Conservation (phyloP, 1,140 invertebrate species). For the Chlorops oryzae region DNA sequence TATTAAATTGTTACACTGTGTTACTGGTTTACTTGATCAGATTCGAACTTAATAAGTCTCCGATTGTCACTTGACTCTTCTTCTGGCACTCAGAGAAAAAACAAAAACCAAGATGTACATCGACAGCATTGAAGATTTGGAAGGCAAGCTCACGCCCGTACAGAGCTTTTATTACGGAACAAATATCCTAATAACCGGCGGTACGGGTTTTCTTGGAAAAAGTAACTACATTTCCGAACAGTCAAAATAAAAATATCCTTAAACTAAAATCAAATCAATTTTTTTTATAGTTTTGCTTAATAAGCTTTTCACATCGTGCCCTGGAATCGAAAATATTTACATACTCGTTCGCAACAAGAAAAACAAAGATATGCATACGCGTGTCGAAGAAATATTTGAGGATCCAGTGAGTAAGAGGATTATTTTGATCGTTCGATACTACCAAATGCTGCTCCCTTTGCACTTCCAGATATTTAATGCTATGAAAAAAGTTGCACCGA, state of each 20-base stretch:
- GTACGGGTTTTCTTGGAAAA: conserved; percentile 78
- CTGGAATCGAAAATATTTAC: conserved; percentile 67
- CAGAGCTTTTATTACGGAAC: conserved; percentile 55
- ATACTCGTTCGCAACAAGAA: conserved; percentile 73
- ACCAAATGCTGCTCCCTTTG: too few species aligned
- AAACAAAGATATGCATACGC: conserved; percentile 63
- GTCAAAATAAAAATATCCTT: too few species aligned
- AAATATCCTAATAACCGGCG: conserved; percentile 64
- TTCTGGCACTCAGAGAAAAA: too few species aligned
- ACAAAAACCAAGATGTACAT: too few species aligned
- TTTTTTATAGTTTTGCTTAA: conserved; percentile 61
- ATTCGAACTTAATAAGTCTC: too few species aligned
- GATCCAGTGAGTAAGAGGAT: conserved; percentile 58
- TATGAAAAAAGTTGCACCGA: conserved; percentile 54
- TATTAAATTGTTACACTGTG: too few species aligned
- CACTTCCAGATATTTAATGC: conserved; percentile 54
- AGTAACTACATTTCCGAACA: too few species aligned
- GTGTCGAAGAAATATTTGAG: conserved; percentile 64
- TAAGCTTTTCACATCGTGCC: conserved; percentile 74
- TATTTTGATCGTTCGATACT: too few species aligned
- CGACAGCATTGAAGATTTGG: too few species aligned
- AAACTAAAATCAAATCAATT: too few species aligned
- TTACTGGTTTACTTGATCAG: too few species aligned
- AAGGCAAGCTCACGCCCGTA: conserved; percentile 29
- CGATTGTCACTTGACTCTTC: too few species aligned